Evolutionary conservation across 2,888 invertebrate species (phyloP), one percentile per base, ranked within the genome.

Genomic region (Ophion ventricosus): DNA sequence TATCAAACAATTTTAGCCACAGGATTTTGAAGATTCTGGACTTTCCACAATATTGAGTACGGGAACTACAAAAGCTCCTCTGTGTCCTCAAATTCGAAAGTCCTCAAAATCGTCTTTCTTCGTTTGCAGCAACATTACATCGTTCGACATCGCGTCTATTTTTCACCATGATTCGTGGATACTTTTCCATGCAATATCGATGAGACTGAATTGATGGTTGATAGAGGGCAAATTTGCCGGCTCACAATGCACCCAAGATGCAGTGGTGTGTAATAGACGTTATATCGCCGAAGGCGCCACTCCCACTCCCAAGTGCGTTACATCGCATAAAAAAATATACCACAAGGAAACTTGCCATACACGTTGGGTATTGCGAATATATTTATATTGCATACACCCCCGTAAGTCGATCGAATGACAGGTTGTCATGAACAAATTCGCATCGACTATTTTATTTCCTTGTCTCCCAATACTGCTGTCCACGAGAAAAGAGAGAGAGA

Each of bases 351-450:
- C n/a, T 23, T 35, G 7, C 25, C 14, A 11, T 35, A 25, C 40
- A 40, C 10, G 26, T 2, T 3, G 23, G 1, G 11, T 35, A 23
- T 43, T 10, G 11, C 11, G 40, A 63, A 64, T 66, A 57, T 43
- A 73, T 79, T 40, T 40, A 17, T 64, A 63, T 49, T 56, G n/a
- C 54, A 25, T 59, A 72, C 49, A 69, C 14, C 82, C 75, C 80
- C 77, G 54, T 80, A 77, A 78, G 73, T 78, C 79, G 64, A 67
- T 69, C 49, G 80, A 86, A 86, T 84, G 57, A 86, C 82, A 86
- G 87, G 83, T 81, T 84, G 69, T 14, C 79, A 74, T 10, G 70
- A 77, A 74, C 64, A 80, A 79, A 79, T 56, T 82, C 43, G 56
- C 73, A 78, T 79, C 59, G 73, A 74, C 66, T 57, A 63, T 80